Evolutionary conservation across 2,797 vertebrate genomes (phyloP), one percentile per base, ranked within the genome.

Genomic region (Pogoniulus pusillus): DNA sequence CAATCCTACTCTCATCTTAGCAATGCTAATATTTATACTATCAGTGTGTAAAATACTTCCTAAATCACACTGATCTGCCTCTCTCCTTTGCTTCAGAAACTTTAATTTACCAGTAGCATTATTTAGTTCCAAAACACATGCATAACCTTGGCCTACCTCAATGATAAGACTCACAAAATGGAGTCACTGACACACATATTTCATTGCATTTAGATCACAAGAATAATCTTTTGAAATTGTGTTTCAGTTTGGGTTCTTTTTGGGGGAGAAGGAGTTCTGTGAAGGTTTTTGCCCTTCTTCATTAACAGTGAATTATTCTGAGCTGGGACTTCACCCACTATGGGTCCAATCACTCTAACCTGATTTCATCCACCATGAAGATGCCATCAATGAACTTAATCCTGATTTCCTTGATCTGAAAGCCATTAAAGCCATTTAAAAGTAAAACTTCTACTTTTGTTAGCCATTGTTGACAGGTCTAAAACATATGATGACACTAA

Each of bases 211-310:
- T 29, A 60, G 39, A 30, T 72, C 47, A 35, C 3, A 73, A 72
- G 22, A 89, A 10, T 4, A 9, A 66, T 17, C 14, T 85, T 64
- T 8, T 24, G 9, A 77, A 93, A 65, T 3, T 23, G 16, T 34
- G 27, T 35, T 49, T 35, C 22, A 43, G 26, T 70, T 54, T 13
- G 45, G 41, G 41, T 41, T 20, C 45, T 10, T 54, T 49, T 43
- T 1, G 10, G 12, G 4, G 6, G 22, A 47, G 37, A 37, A 37
- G 37, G 41, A 41, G 3, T 7, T 89, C n/a, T 64, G 7, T 29
- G 29, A 27, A 2, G 0, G 0, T 10, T 22, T 30, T 11, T 2
- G 0, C 3, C 35, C 16, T 15, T 35, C 20, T 27, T 47, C 5
- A 19, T 53, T 20, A 69, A 32, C 26, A 75, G 7, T 12, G 26